A percentile compares a stretch with the other conserved stretches of the same genome.
phyloP scores from a whole-genome alignment of 2,113 vertebrate species.

The Thalassarche chlororhynchos region DNA sequence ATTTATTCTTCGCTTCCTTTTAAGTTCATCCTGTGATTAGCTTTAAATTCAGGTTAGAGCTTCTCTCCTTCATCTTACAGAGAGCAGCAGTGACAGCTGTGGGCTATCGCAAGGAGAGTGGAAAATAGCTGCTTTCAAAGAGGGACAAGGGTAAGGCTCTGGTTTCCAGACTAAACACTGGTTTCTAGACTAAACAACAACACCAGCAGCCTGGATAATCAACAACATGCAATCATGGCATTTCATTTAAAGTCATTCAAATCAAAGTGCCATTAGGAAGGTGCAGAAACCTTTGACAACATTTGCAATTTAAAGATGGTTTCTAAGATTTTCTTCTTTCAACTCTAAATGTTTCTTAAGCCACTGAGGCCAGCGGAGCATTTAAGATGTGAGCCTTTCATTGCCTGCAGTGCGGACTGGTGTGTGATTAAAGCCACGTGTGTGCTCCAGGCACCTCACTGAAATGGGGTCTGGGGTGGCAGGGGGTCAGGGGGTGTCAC shows the following conservation, averaged over 20 bases:
- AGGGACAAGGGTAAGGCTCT: background rate
- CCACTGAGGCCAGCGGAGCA: background rate
- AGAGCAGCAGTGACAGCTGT: background rate
- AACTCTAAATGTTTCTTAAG: background rate
- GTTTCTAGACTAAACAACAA: background rate
- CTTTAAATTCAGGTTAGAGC: background rate
- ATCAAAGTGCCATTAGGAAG: background rate
- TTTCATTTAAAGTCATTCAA: background rate
- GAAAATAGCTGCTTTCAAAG: background rate
- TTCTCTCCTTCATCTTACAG: background rate
- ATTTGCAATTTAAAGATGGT: background rate
- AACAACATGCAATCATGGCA: too few species aligned
- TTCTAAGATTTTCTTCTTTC: background rate
- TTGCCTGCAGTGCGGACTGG: accelerated
- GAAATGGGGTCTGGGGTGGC: background rate
- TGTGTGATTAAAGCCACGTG: background rate
- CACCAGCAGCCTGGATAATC: background rate
- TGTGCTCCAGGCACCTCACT: background rate
- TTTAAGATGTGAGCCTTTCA: background rate
- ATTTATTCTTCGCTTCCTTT: background rate
- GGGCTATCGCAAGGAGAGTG: background rate
- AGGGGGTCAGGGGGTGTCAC: background rate
- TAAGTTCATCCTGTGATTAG: background rate
- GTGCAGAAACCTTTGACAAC: background rate
- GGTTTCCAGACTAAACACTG: background rate